Evolutionary conservation across 2,797 vertebrate species (phyloP).

Genomic region (Hoplostethus atlanticus): DNA sequence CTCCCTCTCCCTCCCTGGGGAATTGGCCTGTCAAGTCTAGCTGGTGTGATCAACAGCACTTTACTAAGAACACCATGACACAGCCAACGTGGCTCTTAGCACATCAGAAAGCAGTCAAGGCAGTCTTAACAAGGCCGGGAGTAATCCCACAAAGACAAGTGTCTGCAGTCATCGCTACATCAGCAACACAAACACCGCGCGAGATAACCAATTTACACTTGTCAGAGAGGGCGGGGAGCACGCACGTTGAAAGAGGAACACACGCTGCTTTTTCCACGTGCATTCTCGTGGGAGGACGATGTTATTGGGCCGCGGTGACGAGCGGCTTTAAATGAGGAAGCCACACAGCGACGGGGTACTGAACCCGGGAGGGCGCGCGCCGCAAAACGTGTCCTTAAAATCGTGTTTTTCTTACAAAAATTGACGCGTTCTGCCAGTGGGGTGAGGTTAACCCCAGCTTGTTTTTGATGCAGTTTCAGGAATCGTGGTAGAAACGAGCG

Average conservation of each 20-base stretch:
- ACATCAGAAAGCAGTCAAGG: conserved; percentile 55
- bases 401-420: conserved; percentile 42
- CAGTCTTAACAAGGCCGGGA: conserved; percentile 56
- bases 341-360: conserved; percentile 46
- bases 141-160: conserved; percentile 54
- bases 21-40: conserved; percentile 70
- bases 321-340: conserved; percentile 53
- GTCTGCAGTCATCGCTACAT: conserved; percentile 17
- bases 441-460: conserved; percentile 7
- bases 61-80: conserved; percentile 60
- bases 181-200: conserved; percentile 20
- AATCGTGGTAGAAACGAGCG: not conserved
- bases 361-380: conserved; percentile 13
- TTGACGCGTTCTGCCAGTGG: conserved; percentile 1
- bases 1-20: conserved; percentile 43
- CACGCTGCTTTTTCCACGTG: not conserved
- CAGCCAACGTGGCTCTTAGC: conserved; percentile 57
- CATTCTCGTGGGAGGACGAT: conserved; percentile 27
- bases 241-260: conserved; percentile 10
- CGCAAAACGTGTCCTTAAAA: conserved; percentile 23
- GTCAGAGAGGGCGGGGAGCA: conserved; percentile 19
- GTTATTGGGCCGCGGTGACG: conserved; percentile 35
- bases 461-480: conserved; percentile 16
- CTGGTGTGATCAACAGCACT: conserved; percentile 69
- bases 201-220: conserved; percentile 44